phyloP scores from a whole-genome alignment of 2,797 vertebrate genomes.

The Periparus ater region DNA sequence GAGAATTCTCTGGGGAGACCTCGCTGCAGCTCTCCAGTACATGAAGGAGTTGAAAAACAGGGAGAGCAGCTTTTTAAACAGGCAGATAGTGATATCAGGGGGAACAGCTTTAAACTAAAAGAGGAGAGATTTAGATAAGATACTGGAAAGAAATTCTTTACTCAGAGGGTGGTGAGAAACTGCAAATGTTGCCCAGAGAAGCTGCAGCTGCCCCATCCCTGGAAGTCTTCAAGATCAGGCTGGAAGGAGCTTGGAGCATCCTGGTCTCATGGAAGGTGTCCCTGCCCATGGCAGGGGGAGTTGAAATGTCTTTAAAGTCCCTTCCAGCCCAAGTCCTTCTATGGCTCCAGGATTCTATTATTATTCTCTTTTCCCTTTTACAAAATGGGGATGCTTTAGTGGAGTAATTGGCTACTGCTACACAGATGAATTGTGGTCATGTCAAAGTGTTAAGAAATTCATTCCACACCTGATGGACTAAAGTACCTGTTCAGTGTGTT shows the following conservation, averaged over 20 bases:
- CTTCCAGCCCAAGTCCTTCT: background rate
- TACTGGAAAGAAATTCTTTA: background rate
- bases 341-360: background rate
- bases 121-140: background rate
- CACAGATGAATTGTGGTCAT: background rate
- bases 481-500: background rate
- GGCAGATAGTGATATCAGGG: background rate
- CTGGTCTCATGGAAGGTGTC: rapidly evolving
- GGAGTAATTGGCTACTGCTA: background rate
- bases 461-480: background rate
- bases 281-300: background rate
- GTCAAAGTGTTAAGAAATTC: background rate
- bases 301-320: background rate
- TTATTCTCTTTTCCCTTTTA: background rate
- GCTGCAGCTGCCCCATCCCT: background rate
- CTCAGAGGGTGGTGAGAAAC: background rate
- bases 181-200: background rate
- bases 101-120: background rate
- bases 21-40: rapidly evolving
- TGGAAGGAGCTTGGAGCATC: background rate
- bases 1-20: background rate
- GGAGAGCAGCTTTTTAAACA: background rate
- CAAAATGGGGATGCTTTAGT: background rate
- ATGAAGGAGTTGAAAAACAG: background rate
- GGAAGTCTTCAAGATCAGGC: background rate